Evolutionary conservation across 2,888 invertebrate species (phyloP), one percentile per base, ranked within the genome.

Genomic region (Xestia xanthographa): DNA sequence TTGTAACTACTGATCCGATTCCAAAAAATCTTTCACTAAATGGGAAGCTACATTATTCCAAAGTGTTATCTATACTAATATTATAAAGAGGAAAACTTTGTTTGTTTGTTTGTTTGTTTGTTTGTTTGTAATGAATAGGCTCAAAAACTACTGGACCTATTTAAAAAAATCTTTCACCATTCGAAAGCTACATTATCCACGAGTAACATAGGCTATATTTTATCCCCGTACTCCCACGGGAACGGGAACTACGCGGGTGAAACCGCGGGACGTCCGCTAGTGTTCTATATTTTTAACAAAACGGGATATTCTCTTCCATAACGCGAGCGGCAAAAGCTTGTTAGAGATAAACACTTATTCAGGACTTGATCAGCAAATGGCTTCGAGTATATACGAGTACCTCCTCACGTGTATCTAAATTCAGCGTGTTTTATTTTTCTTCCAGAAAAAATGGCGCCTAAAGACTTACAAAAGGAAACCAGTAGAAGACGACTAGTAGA

Each of bases 381-480:
- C 12, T 26, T 14, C 56, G 14, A 26, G 26, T 56, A 6, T 56
- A 26, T 26, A n/a, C n/a, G n/a, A n/a, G n/a, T n/a, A 14, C 56
- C 14, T 48, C 20, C 11, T 20, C 50, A 26, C 14, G 14, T 26
- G 14, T 56, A 14, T 14, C 26, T 56, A 56, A 56, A 14, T 56
- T 56, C 14, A 2, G 56, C 26, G 14, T 56, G 14, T 8, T 38
- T 14, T 63, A 58, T 74, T 12, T 53, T 72, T 0, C 43, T 91
- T 92, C 22, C 90, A 96, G 95, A 94, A 77, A 95, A 93, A 87
- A 83, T 96, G 82, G 86, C 93, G 11, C 95, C 95, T 12, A 92
- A 89, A 80, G 91, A 91, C 50, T 86, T 94, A n/a, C 90, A 91
- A 69, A 89, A 90, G 62, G 91, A 92, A 17, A 89, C 89, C 45